phyloP scores from a whole-genome alignment of 2,888 invertebrate genomes.

The Protonemura montana region DNA sequence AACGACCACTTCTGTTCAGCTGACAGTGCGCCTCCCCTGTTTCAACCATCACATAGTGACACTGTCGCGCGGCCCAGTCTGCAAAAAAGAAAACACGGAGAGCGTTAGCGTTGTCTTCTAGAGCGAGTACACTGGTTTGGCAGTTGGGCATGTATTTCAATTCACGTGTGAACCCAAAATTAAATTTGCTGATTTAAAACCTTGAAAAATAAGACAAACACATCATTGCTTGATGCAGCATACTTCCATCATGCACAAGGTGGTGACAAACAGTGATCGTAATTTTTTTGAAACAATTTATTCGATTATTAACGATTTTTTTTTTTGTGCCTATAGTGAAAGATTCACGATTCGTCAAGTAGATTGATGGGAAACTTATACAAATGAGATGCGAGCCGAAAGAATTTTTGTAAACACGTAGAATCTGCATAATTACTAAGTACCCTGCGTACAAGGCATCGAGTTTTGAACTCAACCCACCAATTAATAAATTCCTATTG shows the following conservation, averaged over 20 bases:
- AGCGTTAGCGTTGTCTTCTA: too few species aligned
- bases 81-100: slow-evolving; percentile 43
- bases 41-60: slow-evolving; percentile 54
- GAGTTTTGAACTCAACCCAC: not conserved
- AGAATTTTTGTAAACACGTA: not conserved
- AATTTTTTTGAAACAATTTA: not conserved
- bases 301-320: not conserved
- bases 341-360: not conserved
- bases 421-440: slow-evolving; percentile 12
- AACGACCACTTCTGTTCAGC: slow-evolving; percentile 51
- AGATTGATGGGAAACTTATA: not conserved
- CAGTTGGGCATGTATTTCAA: too few species aligned
- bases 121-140: too few species aligned
- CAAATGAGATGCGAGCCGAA: not conserved
- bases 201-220: too few species aligned
- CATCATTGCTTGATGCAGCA: too few species aligned
- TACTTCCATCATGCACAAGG: too few species aligned
- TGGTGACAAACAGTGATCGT: not conserved
- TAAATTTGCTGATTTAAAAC: too few species aligned
- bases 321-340: not conserved
- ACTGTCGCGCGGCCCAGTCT: slow-evolving; percentile 53
- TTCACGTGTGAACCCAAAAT: too few species aligned
- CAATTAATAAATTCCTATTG: not conserved
- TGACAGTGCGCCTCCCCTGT: slow-evolving; percentile 45
- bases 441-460: not conserved